Conservation (phyloP, 1,140 invertebrate species). For the Bombus breviceps region DNA sequence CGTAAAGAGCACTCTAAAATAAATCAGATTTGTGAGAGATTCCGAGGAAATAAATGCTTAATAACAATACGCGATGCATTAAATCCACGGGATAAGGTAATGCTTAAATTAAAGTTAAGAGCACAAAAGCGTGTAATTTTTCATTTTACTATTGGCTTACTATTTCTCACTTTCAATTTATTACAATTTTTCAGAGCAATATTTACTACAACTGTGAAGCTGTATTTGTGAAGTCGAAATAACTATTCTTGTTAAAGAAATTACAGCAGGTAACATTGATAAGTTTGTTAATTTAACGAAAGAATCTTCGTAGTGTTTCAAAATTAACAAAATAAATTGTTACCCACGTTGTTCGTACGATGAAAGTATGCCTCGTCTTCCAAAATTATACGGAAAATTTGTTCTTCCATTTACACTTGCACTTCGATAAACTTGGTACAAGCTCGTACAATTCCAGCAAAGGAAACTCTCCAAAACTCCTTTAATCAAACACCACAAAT, state of each 20-base stretch:
- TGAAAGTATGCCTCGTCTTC: background rate
- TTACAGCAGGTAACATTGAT: background rate
- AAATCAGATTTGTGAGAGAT: constrained; percentile 19
- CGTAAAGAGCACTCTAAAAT: background rate
- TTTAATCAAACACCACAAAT: background rate
- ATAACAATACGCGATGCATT: constrained; percentile 3
- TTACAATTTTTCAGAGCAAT: too few species aligned
- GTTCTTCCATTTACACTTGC: background rate
- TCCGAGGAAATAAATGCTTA: background rate
- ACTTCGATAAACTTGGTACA: background rate
- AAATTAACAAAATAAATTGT: background rate
- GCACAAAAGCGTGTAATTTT: background rate
- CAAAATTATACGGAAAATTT: background rate
- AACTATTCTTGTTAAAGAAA: too few species aligned
- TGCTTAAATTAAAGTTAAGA: too few species aligned
- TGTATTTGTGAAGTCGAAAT: too few species aligned
- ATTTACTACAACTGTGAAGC: background rate
- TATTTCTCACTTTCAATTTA: too few species aligned
- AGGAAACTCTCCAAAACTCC: background rate
- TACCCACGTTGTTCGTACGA: background rate
- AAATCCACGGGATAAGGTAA: background rate
- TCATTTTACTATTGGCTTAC: background rate
- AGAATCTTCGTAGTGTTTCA: background rate
- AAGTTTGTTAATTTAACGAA: background rate
- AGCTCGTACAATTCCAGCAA: background rate